Evolutionary conservation across 2,888 invertebrate species (phyloP).

Genomic region (Yponomeuta cagnagella): DNA sequence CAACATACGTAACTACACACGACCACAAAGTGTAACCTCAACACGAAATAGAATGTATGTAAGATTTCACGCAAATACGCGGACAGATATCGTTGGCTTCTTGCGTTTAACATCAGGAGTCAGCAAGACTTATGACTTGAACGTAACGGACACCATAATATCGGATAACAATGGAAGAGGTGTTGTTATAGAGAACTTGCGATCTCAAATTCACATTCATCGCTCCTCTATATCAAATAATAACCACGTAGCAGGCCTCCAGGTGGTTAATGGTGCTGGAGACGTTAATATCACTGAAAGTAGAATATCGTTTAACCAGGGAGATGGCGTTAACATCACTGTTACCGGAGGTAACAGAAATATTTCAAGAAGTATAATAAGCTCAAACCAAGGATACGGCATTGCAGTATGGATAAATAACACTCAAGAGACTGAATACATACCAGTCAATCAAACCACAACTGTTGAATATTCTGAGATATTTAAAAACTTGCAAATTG

Average conservation of each 20-base stretch:
- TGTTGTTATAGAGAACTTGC: conserved; percentile 92
- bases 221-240: conserved; percentile 89
- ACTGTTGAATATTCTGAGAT: conserved; percentile 91
- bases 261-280: conserved; percentile 92
- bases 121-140: conserved; percentile 89
- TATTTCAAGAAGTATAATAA: conserved; percentile 89
- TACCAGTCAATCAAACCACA: conserved; percentile 89
- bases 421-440: conserved; percentile 84
- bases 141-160: conserved; percentile 88
- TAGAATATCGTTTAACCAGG: conserved; percentile 91
- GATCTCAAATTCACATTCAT: conserved; percentile 91
- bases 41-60: conserved; percentile 87
- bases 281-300: conserved; percentile 96
- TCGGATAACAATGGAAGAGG: conserved; percentile 95
- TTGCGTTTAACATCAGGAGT: conserved; percentile 86
- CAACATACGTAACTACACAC: conserved; percentile 86
- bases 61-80: conserved; percentile 83
- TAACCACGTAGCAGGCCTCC: conserved; percentile 92
- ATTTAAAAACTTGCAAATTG: conserved; percentile 90
- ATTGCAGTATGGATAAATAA: conserved; percentile 93
- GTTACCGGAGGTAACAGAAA: conserved; percentile 96
- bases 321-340: conserved; percentile 96
- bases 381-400: conserved; percentile 92
- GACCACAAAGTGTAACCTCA: conserved; percentile 92
- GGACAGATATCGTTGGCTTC: conserved; percentile 84